Percentiles rank a stretch among this genome's conserved stretches.
phyloP scores from a whole-genome alignment of 2,797 vertebrate genomes.

The Pitangus sulphuratus region DNA sequence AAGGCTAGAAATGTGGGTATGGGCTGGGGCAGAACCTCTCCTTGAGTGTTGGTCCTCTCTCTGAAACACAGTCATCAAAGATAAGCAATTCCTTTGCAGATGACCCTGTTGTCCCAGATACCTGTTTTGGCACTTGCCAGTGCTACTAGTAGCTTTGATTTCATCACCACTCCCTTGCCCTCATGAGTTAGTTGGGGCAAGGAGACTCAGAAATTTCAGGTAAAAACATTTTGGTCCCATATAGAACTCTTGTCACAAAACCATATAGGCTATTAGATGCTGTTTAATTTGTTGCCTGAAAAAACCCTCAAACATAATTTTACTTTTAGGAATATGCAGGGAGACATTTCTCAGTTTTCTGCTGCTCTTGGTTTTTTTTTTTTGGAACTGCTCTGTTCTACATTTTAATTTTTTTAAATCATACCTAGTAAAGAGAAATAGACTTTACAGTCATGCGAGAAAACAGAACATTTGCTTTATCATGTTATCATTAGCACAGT shows the following conservation, averaged over 20 bases:
- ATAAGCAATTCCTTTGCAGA: neutral
- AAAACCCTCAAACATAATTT: rapidly evolving
- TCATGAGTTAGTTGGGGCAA: neutral
- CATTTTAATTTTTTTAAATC: rapidly evolving
- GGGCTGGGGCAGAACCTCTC: neutral
- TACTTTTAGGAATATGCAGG: neutral
- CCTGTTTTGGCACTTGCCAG: neutral
- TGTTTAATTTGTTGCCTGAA: neutral
- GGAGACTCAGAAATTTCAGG: neutral
- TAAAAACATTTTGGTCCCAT: neutral
- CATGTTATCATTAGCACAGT: neutral
- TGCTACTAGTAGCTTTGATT: neutral
- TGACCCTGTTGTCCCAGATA: neutral
- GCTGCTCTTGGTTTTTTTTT: neutral
- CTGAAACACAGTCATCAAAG: neutral
- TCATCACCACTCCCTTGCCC: rapidly evolving
- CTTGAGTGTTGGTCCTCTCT: neutral
- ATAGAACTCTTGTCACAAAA: neutral
- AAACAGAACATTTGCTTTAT: neutral
- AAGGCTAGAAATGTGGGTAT: neutral
- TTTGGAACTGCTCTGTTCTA: neutral
- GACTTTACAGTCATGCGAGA: neutral
- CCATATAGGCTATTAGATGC: rapidly evolving
- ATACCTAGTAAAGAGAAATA: neutral
- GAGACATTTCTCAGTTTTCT: neutral